These are phyloP conservation scores for Rhea pennata DNA, from an alignment of 2,113 vertebrate species.

Conservation along the genomic window DNA sequence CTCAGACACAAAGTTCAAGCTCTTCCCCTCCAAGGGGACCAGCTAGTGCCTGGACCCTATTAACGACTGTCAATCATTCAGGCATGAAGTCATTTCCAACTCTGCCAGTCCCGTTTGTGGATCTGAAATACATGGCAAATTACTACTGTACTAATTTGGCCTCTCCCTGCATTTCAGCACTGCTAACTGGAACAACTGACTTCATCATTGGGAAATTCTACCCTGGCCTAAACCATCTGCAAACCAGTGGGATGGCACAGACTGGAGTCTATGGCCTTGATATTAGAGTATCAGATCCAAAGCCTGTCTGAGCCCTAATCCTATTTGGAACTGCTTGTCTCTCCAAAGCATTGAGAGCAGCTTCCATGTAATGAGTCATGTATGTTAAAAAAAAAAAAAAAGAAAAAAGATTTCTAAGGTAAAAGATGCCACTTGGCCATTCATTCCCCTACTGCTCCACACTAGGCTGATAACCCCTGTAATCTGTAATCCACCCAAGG, in stretches of 20 bases:
- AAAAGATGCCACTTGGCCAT: neutral
- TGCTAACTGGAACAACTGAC: conserved; percentile 26
- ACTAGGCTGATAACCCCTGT: neutral
- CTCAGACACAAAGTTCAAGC: conserved; percentile 43
- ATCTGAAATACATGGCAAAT: neutral
- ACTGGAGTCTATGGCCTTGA: fast-evolving
- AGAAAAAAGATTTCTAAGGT: neutral
- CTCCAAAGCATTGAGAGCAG: neutral
- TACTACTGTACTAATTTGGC: conserved; percentile 10
- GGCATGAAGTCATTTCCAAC: conserved; percentile 36
- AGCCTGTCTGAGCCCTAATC: neutral
- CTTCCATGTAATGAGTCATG: neutral
- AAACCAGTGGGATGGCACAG: neutral
- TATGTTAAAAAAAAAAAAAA: neutral
- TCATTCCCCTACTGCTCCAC: neutral
- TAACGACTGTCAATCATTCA: conserved; percentile 49
- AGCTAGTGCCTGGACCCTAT: conserved; percentile 46
- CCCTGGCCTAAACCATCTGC: conserved; percentile 2
- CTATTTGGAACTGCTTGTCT: neutral
- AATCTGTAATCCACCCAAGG: neutral
- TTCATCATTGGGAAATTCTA: conserved; percentile 19
- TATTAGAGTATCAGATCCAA: neutral
- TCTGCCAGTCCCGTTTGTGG: conserved; percentile 10
- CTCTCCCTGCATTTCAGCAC: neutral
- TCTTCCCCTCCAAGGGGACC: neutral